Percentiles rank a stretch among this genome's conserved stretches.
These are phyloP conservation scores for Drosophila hawaiiensis DNA, from an alignment of 2,888 invertebrate species.

Conservation along the genomic window DNA sequence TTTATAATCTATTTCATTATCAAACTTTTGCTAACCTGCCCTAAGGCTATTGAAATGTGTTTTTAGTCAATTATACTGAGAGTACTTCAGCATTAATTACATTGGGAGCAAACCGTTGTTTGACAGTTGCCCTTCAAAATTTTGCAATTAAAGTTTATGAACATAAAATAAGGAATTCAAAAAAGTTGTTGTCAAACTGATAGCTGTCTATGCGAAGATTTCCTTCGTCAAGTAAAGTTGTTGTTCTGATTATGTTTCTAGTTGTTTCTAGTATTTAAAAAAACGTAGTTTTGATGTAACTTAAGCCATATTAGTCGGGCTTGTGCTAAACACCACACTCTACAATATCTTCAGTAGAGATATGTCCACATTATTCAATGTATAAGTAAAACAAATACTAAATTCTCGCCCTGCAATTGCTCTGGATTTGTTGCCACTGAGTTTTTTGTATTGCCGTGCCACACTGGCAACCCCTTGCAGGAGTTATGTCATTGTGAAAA, in stretches of 20 bases:
- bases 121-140: constrained; percentile 59
- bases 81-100: constrained; percentile 46
- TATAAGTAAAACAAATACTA: neutral
- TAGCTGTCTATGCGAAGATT: constrained; percentile 16
- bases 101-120: constrained; percentile 29
- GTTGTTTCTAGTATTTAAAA: constrained; percentile 53
- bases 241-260: constrained; percentile 3
- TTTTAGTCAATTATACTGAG: neutral
- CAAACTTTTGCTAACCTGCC: neutral
- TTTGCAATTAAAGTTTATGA: constrained; percentile 40
- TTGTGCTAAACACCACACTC: neutral
- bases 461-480: neutral
- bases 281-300: neutral
- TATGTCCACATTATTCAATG: neutral
- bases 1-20: neutral
- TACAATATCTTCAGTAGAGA: neutral
- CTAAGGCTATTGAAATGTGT: neutral
- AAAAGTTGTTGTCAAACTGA: constrained; percentile 14
- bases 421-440: neutral
- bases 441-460: neutral
- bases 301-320: neutral
- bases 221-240: constrained; percentile 16
- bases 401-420: neutral
- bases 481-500: constrained; percentile 2
- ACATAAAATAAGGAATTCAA: constrained; percentile 34